Evolutionary conservation across 1,140 invertebrate genomes (phyloP).

Genomic region (Agrilus planipennis): DNA sequence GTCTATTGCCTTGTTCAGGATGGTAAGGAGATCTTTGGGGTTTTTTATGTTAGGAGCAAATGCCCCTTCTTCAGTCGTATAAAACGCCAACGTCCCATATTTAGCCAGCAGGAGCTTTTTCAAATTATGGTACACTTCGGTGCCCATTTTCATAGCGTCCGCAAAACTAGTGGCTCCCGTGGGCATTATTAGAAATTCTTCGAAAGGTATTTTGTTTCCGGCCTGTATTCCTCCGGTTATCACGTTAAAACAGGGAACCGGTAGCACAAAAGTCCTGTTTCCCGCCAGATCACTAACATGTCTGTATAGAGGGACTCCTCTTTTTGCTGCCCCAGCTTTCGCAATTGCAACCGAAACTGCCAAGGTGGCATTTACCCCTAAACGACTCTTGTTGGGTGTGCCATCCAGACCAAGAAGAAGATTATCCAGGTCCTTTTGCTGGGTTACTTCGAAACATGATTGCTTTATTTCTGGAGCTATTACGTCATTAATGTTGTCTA

Average conservation of each 20-base stretch:
- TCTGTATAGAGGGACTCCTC: constrained; percentile 76
- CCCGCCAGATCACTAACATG: constrained; percentile 91
- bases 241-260: constrained; percentile 96
- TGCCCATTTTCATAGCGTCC: constrained; percentile 97
- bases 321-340: constrained; percentile 93
- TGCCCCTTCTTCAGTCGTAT: constrained; percentile 98
- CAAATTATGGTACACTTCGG: constrained; percentile 93
- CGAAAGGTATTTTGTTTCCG: constrained; percentile 97
- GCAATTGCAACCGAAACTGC: constrained; percentile 92
- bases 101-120: constrained; percentile 92
- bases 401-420: constrained; percentile 89
- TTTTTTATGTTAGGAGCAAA: constrained; percentile 97
- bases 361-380: constrained; percentile 96
- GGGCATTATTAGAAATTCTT: constrained; percentile 42
- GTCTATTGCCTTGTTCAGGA: constrained; percentile 85
- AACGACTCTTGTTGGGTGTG: constrained; percentile 90
- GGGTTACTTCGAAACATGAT: constrained; percentile 70
- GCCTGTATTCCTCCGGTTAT: constrained; percentile 99
- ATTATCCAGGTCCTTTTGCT: constrained; percentile 89
- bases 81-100: constrained; percentile 90
- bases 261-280: constrained; percentile 80
- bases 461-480: constrained; percentile 79
- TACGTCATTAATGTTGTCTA: constrained; percentile 79
- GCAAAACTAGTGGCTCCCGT: constrained; percentile 79
- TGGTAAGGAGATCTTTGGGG: constrained; percentile 83